These are phyloP conservation scores for Patella pellucida DNA, from an alignment of 2,888 invertebrate genomes.

Conservation along the genomic window DNA sequence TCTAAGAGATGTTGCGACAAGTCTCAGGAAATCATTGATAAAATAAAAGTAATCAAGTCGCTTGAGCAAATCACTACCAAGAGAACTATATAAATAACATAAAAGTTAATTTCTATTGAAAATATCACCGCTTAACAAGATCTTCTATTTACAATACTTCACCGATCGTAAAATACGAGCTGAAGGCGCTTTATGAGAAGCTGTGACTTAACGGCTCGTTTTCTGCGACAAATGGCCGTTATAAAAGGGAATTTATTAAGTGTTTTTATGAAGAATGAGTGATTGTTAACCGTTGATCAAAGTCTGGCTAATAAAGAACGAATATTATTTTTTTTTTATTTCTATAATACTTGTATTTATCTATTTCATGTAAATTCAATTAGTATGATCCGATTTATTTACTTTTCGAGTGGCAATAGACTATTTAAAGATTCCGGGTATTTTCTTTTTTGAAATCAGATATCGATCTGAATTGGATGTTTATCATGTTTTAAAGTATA, in stretches of 20 bases:
- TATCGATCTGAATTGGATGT: too few relatives aligned
- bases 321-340: too few relatives aligned
- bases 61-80: conserved; percentile 5
- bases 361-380: too few relatives aligned
- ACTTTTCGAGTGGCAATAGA: too few relatives aligned
- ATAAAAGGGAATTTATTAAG: conserved; percentile 22
- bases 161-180: background rate
- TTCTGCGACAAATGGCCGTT: conserved; percentile 20
- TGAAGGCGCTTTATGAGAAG: background rate
- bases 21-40: conserved; percentile 1
- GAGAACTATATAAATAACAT: conserved; percentile 12
- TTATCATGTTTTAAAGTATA: too few relatives aligned
- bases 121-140: conserved; percentile 2
- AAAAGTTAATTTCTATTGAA: conserved; percentile 10
- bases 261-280: conserved; percentile 9
- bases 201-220: conserved; percentile 1
- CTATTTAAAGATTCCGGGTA: too few relatives aligned
- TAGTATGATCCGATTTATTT: too few relatives aligned
- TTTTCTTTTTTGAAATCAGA: too few relatives aligned
- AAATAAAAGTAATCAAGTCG: conserved; percentile 7
- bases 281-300: conserved; percentile 20
- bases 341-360: too few relatives aligned
- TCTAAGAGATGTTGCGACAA: too few relatives aligned
- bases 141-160: conserved; percentile 1
- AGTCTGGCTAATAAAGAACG: background rate